A percentile compares a stretch with the other conserved stretches of the same genome.
These are phyloP conservation scores for Phalacrocorax brasilianus DNA, from an alignment of 2,113 vertebrate genomes.

Conservation along the genomic window DNA sequence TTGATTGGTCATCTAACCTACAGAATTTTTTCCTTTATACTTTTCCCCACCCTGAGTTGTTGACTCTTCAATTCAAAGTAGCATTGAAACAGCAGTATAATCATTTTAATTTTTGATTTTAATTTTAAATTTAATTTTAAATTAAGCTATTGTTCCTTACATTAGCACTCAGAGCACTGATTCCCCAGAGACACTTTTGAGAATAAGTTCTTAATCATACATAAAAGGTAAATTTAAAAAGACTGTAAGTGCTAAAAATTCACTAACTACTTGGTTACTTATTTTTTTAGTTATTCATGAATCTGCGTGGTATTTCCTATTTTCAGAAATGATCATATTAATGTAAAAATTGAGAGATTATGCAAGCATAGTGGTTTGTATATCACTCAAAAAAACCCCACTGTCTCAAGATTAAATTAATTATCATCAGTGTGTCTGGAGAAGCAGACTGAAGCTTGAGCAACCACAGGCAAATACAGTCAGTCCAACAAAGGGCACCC, in stretches of 20 bases:
- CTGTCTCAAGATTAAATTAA: background rate
- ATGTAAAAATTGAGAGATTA: accelerated
- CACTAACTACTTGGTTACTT: accelerated
- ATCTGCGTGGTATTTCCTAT: background rate
- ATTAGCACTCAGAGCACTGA: background rate
- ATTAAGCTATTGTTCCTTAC: background rate
- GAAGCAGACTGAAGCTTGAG: background rate
- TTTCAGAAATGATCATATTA: background rate
- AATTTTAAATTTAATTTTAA: background rate
- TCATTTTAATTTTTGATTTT: background rate
- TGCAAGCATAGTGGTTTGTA: accelerated
- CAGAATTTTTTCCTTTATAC: background rate
- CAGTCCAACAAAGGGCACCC: no score
- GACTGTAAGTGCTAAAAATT: background rate
- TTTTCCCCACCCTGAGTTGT: background rate
- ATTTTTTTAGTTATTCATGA: background rate
- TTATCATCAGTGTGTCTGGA: background rate
- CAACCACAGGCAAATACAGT: accelerated
- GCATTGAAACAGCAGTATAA: background rate
- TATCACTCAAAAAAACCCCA: background rate
- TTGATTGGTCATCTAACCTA: background rate
- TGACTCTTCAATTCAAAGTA: background rate
- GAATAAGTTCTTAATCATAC: background rate
- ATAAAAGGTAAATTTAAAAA: background rate
- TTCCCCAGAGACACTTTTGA: background rate